These are phyloP conservation scores for Pangasius larnaudii DNA, from an alignment of 2,797 vertebrate genomes.

Conservation along the genomic window DNA sequence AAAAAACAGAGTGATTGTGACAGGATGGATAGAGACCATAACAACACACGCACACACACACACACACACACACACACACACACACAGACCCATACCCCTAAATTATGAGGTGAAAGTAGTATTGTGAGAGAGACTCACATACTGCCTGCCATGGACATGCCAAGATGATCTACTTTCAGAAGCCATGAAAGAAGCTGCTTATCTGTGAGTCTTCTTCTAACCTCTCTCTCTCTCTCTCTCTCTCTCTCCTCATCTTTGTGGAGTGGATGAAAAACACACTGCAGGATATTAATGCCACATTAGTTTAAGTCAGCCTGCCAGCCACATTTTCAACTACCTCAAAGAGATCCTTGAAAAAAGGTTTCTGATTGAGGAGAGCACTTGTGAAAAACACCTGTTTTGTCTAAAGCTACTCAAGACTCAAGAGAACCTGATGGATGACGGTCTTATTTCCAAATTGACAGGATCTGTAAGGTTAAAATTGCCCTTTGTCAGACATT, in stretches of 20 bases:
- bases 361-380: constrained; percentile 49
- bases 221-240: constrained; percentile 19
- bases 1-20: not conserved
- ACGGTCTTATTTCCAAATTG: constrained; percentile 54
- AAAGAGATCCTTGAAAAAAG: constrained; percentile 44
- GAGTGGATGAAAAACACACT: constrained; percentile 47
- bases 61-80: not conserved
- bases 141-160: not conserved
- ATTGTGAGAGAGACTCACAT: constrained; percentile 1
- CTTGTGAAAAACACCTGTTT: constrained; percentile 57
- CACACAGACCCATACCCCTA: not conserved
- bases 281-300: constrained; percentile 55
- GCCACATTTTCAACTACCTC: constrained; percentile 54
- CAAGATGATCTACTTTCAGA: constrained; percentile 38
- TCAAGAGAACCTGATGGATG: constrained; percentile 57
- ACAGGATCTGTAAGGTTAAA: constrained; percentile 58
- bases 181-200: constrained; percentile 20
- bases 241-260: constrained; percentile 23
- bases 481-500: constrained; percentile 70
- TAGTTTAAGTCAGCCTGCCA: constrained; percentile 29
- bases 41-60: not conserved
- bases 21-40: not conserved
- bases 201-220: constrained; percentile 36
- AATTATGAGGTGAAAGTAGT: constrained; percentile 10
- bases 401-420: constrained; percentile 48